Base-by-base conservation (phyloP, 2,113 vertebrate genomes). In the Neolamprologus longior region DNA sequence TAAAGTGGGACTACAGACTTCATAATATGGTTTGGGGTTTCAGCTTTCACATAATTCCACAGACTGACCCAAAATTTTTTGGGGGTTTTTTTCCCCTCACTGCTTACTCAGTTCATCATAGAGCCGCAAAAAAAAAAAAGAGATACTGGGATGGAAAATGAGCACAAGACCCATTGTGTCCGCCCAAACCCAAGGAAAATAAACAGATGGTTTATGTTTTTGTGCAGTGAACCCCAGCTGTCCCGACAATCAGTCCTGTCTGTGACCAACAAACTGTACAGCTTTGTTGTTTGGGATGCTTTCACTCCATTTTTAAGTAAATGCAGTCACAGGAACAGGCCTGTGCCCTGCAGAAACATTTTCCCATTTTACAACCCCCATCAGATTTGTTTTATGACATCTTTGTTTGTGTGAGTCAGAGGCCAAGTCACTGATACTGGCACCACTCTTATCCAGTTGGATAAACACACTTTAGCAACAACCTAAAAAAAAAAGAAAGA, bases 41-140 rank as follows among this genome's bases (percentile, higher is more conserved):
- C 95, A 95, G 93, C 94, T 97, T 97, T 96, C 95, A 96, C 93
- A 94, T 95, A 93, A 94, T 95, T 95, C 93, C 89, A 91, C 88
- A 94, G 81, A 76, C 91, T 92, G 90, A 93, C 86, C 88, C 83
- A 91, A 85, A 68, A 3, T 9, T 86, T 61, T 89, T 37, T 0
- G 3, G 9, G 4, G 5, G 0, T 0, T 3, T 21, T 73, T 87
- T 92, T 68, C 50, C 24, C 78, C 50, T 73, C n/a, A 42, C 33
- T 84, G 57, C 85, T 52, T 80, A 76, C 81, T 90, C 73, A 53
- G 83, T 91, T 76, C 53, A 90, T 87, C 82, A 58, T 26, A 47
- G 61, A 88, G 87, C 40, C 19, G 37, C 33, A 40, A 55, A 61
- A 79, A 42, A 54, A 54, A 61, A 52, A 79, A 13, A 80, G 54